phyloP scores from a whole-genome alignment of 2,113 vertebrate species.

The Lepus timidus region DNA sequence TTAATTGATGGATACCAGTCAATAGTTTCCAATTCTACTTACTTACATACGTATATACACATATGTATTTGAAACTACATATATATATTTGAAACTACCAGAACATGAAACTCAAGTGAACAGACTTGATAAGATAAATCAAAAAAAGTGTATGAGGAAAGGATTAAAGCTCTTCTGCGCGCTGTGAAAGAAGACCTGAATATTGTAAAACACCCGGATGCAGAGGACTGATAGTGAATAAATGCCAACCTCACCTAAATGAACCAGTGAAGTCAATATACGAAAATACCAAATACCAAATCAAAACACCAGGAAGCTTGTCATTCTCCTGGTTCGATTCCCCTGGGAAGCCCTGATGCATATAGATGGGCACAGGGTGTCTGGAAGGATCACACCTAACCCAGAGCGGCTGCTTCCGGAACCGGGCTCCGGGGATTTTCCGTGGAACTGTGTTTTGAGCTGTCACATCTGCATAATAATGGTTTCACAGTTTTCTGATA shows the following conservation, averaged over 20 bases:
- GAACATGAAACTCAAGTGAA: slow-evolving; percentile 28
- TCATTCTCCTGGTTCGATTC: not conserved
- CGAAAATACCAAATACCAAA: not conserved
- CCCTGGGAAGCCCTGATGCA: not conserved
- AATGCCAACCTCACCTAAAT: not conserved
- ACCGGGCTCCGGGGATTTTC: not conserved
- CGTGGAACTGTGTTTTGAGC: not conserved
- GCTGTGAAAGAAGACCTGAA: not conserved
- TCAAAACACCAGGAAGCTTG: not conserved
- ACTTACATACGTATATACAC: too few relatives aligned
- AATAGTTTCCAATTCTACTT: not conserved
- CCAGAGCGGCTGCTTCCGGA: not conserved
- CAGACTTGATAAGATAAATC: not conserved
- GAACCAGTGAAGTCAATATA: not conserved
- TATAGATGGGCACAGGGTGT: not conserved
- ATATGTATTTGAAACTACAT: too few relatives aligned
- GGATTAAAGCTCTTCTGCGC: not conserved
- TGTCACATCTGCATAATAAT: not conserved
- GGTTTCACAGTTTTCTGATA: slow-evolving; percentile 1
- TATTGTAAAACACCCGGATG: not conserved
- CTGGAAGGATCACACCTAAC: not conserved
- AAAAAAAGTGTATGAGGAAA: not conserved
- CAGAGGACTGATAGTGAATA: not conserved
- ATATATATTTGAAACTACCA: not conserved
- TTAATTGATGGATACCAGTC: not conserved